Percentiles rank a stretch among this genome's conserved stretches.
These are phyloP conservation scores for Hephaestus fuliginosus DNA, from an alignment of 2,797 vertebrate genomes.

Conservation along the genomic window DNA sequence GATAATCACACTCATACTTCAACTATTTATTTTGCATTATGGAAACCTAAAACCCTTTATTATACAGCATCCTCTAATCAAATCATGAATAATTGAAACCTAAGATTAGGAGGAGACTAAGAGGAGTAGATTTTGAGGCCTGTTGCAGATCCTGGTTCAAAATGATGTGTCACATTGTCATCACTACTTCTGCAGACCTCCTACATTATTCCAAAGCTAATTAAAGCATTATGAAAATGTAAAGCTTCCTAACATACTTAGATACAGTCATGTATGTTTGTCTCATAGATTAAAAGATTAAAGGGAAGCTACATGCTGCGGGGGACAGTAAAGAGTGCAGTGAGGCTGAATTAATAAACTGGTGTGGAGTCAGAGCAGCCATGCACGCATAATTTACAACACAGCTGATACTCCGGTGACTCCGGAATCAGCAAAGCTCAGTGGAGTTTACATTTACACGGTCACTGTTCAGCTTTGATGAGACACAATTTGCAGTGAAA, in stretches of 20 bases:
- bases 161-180: not conserved
- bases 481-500: not conserved
- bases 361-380: conserved; percentile 29
- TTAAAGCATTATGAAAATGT: not conserved
- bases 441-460: not conserved
- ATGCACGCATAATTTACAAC: conserved; percentile 16
- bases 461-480: not conserved
- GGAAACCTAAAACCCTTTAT: not conserved
- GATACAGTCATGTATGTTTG: not conserved
- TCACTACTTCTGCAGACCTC: not conserved
- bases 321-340: not conserved
- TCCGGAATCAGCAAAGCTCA: not conserved
- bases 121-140: not conserved
- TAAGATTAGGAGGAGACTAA: no score
- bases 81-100: not conserved
- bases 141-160: not conserved
- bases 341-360: conserved; percentile 35
- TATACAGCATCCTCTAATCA: not conserved
- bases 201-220: not conserved
- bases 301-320: conserved; percentile 16
- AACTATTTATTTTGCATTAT: not conserved
- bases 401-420: conserved; percentile 13
- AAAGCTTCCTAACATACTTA: conserved; percentile 8
- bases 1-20: not conserved
- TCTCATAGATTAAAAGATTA: conserved; percentile 32